Percentiles rank a stretch among this genome's conserved stretches.
Conservation (phyloP, 2,113 vertebrate genomes). For the Bos javanicus region DNA sequence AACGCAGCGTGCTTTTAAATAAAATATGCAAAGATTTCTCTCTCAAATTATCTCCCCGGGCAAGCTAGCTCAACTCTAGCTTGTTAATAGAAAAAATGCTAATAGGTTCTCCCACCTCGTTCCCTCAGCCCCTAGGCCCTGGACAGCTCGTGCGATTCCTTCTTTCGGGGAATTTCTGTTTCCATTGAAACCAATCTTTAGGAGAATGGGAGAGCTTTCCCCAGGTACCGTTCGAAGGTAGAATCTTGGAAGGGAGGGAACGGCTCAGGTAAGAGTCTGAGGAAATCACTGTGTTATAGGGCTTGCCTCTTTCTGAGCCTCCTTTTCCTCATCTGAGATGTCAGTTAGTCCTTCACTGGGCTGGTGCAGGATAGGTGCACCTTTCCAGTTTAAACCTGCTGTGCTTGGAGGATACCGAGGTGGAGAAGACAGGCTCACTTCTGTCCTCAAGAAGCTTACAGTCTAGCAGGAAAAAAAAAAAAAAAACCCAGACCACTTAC, state of each 20-base stretch:
- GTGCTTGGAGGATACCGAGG: not conserved
- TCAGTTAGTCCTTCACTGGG: not conserved
- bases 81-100: constrained; percentile 88
- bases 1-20: constrained; percentile 85
- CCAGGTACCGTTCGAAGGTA: not conserved
- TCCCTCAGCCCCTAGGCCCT: constrained; percentile 78
- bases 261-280: not conserved
- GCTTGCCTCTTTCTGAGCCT: not conserved
- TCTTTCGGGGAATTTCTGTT: constrained; percentile 15
- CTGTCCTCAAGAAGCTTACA: not conserved
- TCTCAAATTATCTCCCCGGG: constrained; percentile 85
- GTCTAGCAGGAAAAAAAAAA: not conserved
- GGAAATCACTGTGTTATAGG: not conserved
- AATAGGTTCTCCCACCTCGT: constrained; percentile 74
- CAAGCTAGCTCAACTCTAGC: constrained; percentile 79
- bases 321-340: not conserved
- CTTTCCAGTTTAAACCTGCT: not conserved
- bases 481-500: not conserved
- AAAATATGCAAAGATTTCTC: constrained; percentile 89
- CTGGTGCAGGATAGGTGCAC: no score
- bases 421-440: not conserved
- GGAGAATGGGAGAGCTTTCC: not conserved
- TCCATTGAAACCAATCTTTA: constrained; percentile 55
- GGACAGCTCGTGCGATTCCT: constrained; percentile 76
- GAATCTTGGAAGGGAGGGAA: not conserved